Base-by-base conservation (phyloP, 2,113 vertebrate species). In the Panthera tigris region DNA sequence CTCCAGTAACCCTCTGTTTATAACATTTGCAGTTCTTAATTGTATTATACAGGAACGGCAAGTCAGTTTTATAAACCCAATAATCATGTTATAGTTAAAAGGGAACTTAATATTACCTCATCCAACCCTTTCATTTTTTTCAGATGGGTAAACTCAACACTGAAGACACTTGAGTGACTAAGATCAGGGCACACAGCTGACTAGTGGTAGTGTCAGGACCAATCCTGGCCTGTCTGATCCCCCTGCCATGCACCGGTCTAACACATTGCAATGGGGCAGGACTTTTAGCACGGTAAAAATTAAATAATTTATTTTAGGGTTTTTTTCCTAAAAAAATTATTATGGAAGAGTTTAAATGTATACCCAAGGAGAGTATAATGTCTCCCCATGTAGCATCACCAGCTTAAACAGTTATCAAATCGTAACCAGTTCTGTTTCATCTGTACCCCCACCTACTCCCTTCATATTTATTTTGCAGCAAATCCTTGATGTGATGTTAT, bases 261-360 rank as follows among this genome's bases (percentile, higher is more conserved):
- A 71, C 21, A 65, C 9, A 45, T 31, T 48, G 27, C 65, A 82
- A 66, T 79, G 15, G 50, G 15, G 29, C 7, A 69, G 61, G 48
- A 83, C 21, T 91, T 94, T 86, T 89, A 68, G 36, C 13, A 9
- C 36, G 18, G 29, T 85, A 27, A 69, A 86, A 80, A 41, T 73
- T 73, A 85, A 84, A 69, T 88, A 57, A 55, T 81, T 96, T 92
- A 63, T 86, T 95, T 92, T 94, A 95, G 41, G 27, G 76, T 94
- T 82, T 81, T 94, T 80, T 73, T 71, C 15, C 41, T 31, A 16
- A 55, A 95, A 71, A 81, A 50, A 63, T 86, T 66, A 39, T 81
- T 92, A 27, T 23, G 41, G 71, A 68, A 92, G 18, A 81, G 48
- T 50, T 66, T 96, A 65, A 91, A 82, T 83, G 18, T 29, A 73